Base-by-base conservation (phyloP, 2,113 vertebrate genomes). In the Oreochromis aureus region DNA sequence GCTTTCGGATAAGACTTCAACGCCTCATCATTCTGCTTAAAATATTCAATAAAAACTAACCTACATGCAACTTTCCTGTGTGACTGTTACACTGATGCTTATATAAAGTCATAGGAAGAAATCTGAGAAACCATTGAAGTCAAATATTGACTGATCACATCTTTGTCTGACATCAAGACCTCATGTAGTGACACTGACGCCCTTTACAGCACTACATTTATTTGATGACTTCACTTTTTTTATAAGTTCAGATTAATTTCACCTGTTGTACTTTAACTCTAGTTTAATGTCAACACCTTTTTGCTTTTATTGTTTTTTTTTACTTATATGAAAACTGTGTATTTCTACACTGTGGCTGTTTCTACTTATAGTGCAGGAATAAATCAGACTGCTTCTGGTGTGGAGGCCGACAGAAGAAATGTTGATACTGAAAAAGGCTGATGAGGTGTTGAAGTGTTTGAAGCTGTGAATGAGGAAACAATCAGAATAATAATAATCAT, bases 91-190 rank as follows among this genome's bases (percentile, higher is more conserved):
- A 1, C 6, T 7, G 22, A 56, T 24, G 11, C 16, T 18, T 34
- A 10, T 19, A 7, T 3, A 36, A 19, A 63, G 34, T 36, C 1
- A 63, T 10, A 11, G 59, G 10, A 4, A 19, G 16, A 63, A 63
- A 63, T 15, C 24, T 58, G 1, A 27, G 24, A 27, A 46, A 24
- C 7, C 56, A 2, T 0, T 30, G 4, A 30, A 10, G 0, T 30
- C 0, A 36, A 63, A 11, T 0, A 10, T 19, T n/a, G 59, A 63
- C 3, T 36, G 16, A 36, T 63, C 15, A 16, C 24, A 16, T 59
- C 13, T 59, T 59, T 61, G 0, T 61, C 30, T 34, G 30, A 34
- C 19, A 22, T 69, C 34, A 69, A 13, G 36, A 63, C 0, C 63
- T 41, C 63, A 41, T 69, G 34, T 69, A 36, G 1, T 69, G 34